Evolutionary conservation across 1,140 invertebrate species (phyloP).

Genomic region (Belonocnema kinseyi): DNA sequence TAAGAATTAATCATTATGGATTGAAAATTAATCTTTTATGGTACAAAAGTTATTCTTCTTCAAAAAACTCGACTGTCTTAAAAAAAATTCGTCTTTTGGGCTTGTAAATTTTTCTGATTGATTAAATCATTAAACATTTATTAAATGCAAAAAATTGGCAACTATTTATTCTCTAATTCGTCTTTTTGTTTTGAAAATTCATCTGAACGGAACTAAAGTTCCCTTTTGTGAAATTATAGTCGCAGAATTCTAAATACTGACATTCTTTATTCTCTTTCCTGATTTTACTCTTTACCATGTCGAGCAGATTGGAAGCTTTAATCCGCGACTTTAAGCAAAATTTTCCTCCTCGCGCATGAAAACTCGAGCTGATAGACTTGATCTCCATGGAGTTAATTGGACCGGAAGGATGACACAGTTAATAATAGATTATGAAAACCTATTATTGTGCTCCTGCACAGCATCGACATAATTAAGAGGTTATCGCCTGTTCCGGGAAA

Average conservation of each 20-base stretch:
- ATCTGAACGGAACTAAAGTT: background rate
- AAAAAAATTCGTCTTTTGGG: no score
- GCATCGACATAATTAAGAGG: constrained; percentile 40
- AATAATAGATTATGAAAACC: constrained; percentile 62
- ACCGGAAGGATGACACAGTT: constrained; percentile 54
- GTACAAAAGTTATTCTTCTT: no score
- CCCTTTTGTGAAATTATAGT: background rate
- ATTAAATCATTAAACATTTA: no score
- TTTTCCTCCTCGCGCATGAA: constrained; percentile 27
- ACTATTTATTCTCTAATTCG: background rate
- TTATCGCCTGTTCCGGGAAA: constrained; percentile 38
- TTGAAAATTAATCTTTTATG: no score
- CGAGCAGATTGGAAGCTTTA: background rate
- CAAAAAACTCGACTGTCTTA: no score
- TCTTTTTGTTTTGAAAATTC: no score
- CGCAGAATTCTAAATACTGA: background rate
- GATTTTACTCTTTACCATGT: background rate
- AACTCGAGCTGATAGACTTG: constrained; percentile 49
- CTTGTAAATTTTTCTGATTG: no score
- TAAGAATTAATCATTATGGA: no score
- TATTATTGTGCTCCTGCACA: constrained; percentile 46
- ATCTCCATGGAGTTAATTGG: constrained; percentile 60
- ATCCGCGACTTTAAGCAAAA: background rate
- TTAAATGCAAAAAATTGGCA: background rate
- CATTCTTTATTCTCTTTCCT: constrained; percentile 7